Evolutionary conservation across 1,140 invertebrate species (phyloP).

Genomic region (Druon quercuslanigerum): DNA sequence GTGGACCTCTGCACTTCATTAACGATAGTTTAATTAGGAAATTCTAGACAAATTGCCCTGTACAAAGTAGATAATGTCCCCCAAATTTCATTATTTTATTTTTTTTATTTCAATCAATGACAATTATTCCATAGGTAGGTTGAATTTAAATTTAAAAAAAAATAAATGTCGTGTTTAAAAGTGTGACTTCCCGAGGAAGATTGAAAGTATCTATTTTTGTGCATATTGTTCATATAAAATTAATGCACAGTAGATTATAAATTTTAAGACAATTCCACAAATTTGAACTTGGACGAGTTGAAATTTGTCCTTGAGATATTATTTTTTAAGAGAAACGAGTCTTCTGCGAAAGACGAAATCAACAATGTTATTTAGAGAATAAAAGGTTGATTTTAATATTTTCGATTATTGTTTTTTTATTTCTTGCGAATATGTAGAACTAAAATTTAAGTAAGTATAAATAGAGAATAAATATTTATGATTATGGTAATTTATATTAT

Average conservation of each 20-base stretch:
- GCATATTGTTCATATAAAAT: neutral
- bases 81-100: constrained; percentile 49
- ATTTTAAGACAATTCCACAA: neutral
- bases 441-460: neutral
- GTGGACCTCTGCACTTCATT: constrained; percentile 53
- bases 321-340: no score
- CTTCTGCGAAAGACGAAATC: neutral
- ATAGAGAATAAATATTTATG: no score
- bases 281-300: no score
- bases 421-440: neutral
- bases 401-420: neutral
- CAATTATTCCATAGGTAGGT: constrained; percentile 25
- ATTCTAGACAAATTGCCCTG: constrained; percentile 44
- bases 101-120: constrained; percentile 38
- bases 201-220: constrained; percentile 32
- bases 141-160: constrained; percentile 13
- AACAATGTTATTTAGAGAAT: constrained; percentile 7
- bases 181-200: constrained; percentile 23
- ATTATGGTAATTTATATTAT: no score
- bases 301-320: no score
- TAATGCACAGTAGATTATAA: neutral
- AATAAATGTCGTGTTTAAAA: neutral
- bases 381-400: neutral
- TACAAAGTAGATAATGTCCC: constrained; percentile 35
- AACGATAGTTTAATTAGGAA: constrained; percentile 47